A percentile compares a stretch with the other conserved stretches of the same genome.
These are phyloP conservation scores for Muschampia plurimacula DNA, from an alignment of 2,888 invertebrate species.

Conservation along the genomic window DNA sequence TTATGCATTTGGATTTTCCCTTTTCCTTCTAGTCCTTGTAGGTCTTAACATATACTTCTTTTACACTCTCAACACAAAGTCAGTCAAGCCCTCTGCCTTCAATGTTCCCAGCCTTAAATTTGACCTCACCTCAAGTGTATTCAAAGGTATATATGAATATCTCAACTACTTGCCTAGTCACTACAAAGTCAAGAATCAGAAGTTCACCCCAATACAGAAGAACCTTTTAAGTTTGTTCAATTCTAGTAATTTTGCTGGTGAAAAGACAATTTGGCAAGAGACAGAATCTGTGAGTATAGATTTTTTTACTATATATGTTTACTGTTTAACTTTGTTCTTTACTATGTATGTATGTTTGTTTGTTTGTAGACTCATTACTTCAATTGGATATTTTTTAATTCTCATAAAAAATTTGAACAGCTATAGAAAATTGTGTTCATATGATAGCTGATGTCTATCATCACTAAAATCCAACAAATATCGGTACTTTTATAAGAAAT, in stretches of 20 bases:
- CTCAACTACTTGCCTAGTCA: slow-evolving; percentile 72
- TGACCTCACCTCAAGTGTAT: slow-evolving; percentile 60
- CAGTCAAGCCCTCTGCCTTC: slow-evolving; percentile 56
- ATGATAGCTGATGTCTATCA: too few relatives aligned
- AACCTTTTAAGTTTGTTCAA: slow-evolving; percentile 69
- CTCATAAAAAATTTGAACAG: too few relatives aligned
- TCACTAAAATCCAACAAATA: too few relatives aligned
- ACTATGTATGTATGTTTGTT: too few relatives aligned
- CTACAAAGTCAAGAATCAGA: slow-evolving; percentile 67
- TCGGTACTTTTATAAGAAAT: too few relatives aligned
- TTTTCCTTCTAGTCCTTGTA: slow-evolving; percentile 73
- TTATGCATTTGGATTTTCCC: slow-evolving; percentile 76
- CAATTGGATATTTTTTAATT: too few relatives aligned
- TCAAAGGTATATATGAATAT: slow-evolving; percentile 72
- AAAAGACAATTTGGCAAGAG: slow-evolving; percentile 61
- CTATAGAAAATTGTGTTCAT: too few relatives aligned
- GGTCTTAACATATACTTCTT: slow-evolving; percentile 77
- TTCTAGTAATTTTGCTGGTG: slow-evolving; percentile 58
- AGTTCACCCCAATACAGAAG: slow-evolving; percentile 62
- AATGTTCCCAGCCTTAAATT: slow-evolving; percentile 62
- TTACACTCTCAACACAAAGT: slow-evolving; percentile 66
- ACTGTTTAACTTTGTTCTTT: too few relatives aligned
- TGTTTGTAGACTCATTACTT: too few relatives aligned
- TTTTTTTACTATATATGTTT: background rate
- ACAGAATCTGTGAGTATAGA: slow-evolving; percentile 65